phyloP scores from a whole-genome alignment of 2,888 invertebrate genomes.

The Laspeyria flexula region DNA sequence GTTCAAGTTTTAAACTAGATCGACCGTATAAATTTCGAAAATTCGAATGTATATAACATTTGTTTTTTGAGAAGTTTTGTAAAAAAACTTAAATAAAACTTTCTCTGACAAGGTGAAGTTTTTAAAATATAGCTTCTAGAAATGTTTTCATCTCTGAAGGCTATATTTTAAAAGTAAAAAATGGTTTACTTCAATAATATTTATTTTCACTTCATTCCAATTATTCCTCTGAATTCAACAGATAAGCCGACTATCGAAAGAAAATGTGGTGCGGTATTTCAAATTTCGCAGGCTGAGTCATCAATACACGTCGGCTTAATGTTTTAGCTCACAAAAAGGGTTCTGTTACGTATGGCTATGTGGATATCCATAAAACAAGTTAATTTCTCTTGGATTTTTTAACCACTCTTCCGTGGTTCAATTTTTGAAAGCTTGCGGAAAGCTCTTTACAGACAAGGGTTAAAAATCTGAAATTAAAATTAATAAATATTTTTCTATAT shows the following conservation, averaged over 20 bases:
- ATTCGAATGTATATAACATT: no score
- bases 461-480: neutral
- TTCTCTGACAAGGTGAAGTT: no score
- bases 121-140: no score
- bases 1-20: slow-evolving; percentile 4
- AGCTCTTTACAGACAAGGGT: neutral
- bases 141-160: no score
- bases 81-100: no score
- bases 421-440: slow-evolving; percentile 31
- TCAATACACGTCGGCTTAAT: slow-evolving; percentile 33
- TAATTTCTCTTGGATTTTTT: neutral
- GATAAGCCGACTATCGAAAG: neutral
- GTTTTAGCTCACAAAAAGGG: slow-evolving; percentile 31
- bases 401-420: slow-evolving; percentile 51
- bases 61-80: no score
- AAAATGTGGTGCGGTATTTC: slow-evolving; percentile 3
- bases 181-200: no score
- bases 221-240: neutral
- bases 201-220: no score
- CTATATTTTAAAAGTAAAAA: no score
- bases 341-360: slow-evolving; percentile 7
- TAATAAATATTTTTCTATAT: no score
- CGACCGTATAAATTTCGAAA: neutral
- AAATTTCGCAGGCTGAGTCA: slow-evolving; percentile 13
- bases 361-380: neutral